Percentiles rank a stretch among this genome's conserved stretches.
Conservation (phyloP, 2,888 invertebrate genomes). For the Electrophaes corylata region DNA sequence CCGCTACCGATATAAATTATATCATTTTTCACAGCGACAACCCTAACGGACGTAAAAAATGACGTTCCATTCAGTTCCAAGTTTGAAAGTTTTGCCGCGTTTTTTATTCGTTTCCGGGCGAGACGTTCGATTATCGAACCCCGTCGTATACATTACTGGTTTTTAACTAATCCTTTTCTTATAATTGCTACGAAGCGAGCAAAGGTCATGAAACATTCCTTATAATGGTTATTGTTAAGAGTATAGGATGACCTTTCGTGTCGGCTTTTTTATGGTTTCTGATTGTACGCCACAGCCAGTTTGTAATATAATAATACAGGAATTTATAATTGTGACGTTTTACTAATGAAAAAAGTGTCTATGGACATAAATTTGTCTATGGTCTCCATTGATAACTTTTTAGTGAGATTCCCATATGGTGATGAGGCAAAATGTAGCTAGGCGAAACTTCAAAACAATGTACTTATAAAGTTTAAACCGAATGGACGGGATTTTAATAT, state of each 20-base stretch:
- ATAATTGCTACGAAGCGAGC: not conserved
- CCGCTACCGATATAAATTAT: constrained; percentile 84
- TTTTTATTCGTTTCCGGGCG: constrained; percentile 82
- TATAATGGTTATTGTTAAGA: constrained; percentile 18
- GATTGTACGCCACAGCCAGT: constrained; percentile 47
- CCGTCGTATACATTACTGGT: constrained; percentile 29
- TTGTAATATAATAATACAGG: constrained; percentile 47
- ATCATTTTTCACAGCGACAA: constrained; percentile 83
- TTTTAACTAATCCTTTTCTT: constrained; percentile 15
- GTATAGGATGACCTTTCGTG: constrained; percentile 42
- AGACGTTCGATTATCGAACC: constrained; percentile 55
- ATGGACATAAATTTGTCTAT: constrained; percentile 32
- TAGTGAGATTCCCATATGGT: constrained; percentile 7
- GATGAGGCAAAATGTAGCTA: constrained; percentile 7
- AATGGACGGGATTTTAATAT: no score
- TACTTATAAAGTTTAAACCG: no score
- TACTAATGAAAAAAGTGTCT: constrained; percentile 39
- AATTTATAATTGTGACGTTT: constrained; percentile 62
- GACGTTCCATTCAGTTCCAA: constrained; percentile 78
- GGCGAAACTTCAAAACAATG: no score
- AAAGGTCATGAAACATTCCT: not conserved
- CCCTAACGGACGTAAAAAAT: constrained; percentile 83
- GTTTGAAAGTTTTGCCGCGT: constrained; percentile 82
- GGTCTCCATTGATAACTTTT: constrained; percentile 36
- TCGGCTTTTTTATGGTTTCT: constrained; percentile 63